phyloP scores from a whole-genome alignment of 2,888 invertebrate genomes.

The Petrolisthes cinctipes region DNA sequence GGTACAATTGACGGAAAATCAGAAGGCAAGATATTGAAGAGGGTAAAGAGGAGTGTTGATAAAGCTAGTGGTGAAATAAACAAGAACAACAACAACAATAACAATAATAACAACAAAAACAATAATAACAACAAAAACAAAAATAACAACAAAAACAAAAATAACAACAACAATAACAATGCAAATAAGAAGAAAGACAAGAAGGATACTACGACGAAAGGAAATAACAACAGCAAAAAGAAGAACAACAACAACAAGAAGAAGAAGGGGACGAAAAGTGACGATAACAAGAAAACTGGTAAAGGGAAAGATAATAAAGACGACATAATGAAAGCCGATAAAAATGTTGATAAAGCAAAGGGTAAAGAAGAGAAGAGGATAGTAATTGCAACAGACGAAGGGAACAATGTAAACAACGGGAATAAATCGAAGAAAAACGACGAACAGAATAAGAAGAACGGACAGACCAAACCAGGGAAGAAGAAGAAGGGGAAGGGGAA shows the following conservation, averaged over 20 bases:
- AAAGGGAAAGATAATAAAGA: neutral
- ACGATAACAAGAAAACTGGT: neutral
- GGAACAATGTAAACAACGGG: neutral
- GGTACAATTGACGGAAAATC: too few species aligned
- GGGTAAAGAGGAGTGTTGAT: too few species aligned
- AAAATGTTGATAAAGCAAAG: neutral
- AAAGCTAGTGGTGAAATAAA: too few species aligned
- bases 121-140: too few species aligned
- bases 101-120: too few species aligned
- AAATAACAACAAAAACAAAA: too few species aligned
- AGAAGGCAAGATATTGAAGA: too few species aligned
- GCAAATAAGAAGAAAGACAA: neutral
- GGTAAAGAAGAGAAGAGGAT: neutral
- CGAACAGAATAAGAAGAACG: neutral
- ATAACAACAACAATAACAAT: neutral
- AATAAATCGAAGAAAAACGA: neutral
- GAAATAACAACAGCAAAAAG: neutral
- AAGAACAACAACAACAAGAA: neutral
- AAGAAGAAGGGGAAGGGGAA: neutral
- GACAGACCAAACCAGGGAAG: too few species aligned
- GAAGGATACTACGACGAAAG: neutral
- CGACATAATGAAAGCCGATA: neutral
- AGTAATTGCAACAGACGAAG: neutral
- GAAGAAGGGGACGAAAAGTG: neutral
- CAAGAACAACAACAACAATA: too few species aligned